phyloP scores from a whole-genome alignment of 2,113 vertebrate genomes.

The Sarotherodon lohbergeri region DNA sequence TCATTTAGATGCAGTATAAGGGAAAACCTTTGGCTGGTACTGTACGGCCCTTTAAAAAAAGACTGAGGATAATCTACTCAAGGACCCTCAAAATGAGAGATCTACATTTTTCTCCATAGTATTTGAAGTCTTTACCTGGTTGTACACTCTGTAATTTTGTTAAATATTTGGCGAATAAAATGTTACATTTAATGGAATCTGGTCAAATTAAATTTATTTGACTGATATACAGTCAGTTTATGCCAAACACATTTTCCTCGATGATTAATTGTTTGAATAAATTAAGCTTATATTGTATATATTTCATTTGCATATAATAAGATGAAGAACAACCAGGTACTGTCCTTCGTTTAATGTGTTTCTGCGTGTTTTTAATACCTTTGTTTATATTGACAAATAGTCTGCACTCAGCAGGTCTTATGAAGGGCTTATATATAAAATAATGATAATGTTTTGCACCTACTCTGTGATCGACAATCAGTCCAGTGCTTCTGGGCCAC shows the following conservation, averaged over 20 bases:
- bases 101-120: neutral
- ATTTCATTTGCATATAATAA: neutral
- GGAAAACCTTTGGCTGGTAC: neutral
- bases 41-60: neutral
- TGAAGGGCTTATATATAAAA: neutral
- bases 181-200: neutral
- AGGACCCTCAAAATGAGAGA: neutral
- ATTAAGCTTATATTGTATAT: neutral
- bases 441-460: neutral
- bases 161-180: neutral
- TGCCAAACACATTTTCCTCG: neutral
- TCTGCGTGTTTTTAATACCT: neutral
- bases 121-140: neutral
- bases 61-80: neutral
- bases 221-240: fast-evolving
- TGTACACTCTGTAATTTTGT: neutral
- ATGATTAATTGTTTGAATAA: neutral
- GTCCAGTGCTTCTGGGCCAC: neutral
- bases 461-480: neutral
- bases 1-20: neutral
- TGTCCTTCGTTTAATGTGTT: neutral
- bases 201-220: fast-evolving
- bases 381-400: neutral
- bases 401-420: neutral
- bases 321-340: neutral